Percentiles rank a stretch among this genome's conserved stretches.
Conservation (phyloP, 2,888 invertebrate species). For the Chromoteleia sp. region DNA sequence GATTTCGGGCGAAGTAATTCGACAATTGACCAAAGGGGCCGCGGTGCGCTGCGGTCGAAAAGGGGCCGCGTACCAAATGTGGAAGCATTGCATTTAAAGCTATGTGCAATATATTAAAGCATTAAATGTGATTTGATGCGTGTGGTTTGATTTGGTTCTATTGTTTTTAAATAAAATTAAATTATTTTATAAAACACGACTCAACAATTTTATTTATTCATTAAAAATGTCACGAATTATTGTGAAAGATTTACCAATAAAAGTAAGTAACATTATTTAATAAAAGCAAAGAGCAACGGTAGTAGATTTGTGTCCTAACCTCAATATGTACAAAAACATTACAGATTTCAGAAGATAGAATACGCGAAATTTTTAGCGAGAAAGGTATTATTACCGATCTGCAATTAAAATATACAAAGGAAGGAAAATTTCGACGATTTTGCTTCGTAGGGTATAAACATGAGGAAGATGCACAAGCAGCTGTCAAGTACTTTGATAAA, state of each 20-base stretch:
- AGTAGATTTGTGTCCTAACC: slow-evolving; percentile 21
- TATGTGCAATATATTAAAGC: no score
- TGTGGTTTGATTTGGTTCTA: no score
- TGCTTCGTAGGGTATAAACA: slow-evolving; percentile 96
- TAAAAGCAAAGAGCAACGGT: slow-evolving; percentile 9
- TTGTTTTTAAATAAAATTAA: no score
- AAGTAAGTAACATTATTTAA: slow-evolving; percentile 86
- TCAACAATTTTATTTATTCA: no score
- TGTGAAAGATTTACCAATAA: slow-evolving; percentile 95
- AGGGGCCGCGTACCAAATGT: no score
- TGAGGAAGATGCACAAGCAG: slow-evolving; percentile 91
- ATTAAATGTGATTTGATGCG: no score
- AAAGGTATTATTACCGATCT: slow-evolving; percentile 97
- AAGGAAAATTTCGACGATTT: slow-evolving; percentile 97
- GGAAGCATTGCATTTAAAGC: no score
- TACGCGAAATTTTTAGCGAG: slow-evolving; percentile 91
- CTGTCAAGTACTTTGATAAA: slow-evolving; percentile 92
- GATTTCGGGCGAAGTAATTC: no score
- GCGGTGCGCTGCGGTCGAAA: no score
- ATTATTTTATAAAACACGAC: no score
- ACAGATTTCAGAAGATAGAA: slow-evolving; percentile 92
- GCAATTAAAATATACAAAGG: slow-evolving; percentile 95
- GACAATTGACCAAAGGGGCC: no score
- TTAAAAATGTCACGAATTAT: slow-evolving; percentile 92
- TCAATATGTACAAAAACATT: slow-evolving; percentile 71